Conservation (phyloP, 30 jellyfish, hydroid and myxozoan genomes). For the Catostylus mosaicus region DNA sequence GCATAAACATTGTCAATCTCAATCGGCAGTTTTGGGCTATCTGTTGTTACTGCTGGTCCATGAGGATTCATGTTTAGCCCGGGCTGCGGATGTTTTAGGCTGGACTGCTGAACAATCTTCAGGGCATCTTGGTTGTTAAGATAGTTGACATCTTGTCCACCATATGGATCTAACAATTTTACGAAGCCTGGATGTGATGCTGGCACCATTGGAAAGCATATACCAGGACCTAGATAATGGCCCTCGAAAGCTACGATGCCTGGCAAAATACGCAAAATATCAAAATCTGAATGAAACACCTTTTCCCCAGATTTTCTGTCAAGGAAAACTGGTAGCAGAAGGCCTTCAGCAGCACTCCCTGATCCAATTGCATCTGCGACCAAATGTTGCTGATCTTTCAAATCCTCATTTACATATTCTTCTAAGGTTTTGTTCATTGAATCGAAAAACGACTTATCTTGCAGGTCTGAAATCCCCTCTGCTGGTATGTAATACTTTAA, state of each 20-base stretch:
- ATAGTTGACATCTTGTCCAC: neutral
- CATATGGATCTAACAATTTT: neutral
- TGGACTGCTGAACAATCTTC: neutral
- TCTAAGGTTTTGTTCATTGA: neutral
- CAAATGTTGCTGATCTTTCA: neutral
- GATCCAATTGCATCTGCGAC: neutral
- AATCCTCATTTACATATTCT: neutral
- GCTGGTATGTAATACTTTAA: neutral
- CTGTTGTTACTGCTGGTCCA: neutral
- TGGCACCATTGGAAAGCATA: neutral
- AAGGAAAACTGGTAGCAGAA: neutral
- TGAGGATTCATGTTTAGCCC: neutral
- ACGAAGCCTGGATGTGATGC: constrained; percentile 1
- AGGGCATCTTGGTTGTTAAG: neutral
- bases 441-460: neutral
- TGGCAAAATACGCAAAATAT: neutral
- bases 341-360: constrained; percentile 3
- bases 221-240: neutral
- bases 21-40: neutral
- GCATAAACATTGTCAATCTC: neutral
- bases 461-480: neutral
- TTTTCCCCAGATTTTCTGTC: neutral
- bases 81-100: neutral
- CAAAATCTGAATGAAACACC: neutral
- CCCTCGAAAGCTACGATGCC: neutral